Percentiles rank a stretch among this genome's conserved stretches.
Conservation (phyloP, 2,888 invertebrate genomes). For the Rhynchonema sp. region DNA sequence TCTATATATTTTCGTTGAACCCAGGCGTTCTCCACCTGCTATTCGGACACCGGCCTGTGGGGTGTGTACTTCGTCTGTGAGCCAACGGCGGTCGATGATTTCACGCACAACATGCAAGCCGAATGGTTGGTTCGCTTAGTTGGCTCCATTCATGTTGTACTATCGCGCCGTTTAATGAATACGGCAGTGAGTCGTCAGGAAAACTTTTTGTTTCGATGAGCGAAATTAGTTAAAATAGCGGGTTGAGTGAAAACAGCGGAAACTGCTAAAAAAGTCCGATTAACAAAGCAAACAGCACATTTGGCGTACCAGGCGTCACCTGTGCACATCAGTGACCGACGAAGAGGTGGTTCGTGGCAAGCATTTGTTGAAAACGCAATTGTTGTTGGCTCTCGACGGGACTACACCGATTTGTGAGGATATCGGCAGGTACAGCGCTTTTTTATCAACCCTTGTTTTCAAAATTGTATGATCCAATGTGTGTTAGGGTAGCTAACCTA, state of each 20-base stretch:
- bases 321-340: constrained; percentile 70
- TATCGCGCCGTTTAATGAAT: no score
- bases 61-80: constrained; percentile 71
- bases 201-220: no score
- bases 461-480: no score
- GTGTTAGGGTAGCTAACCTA: no score
- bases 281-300: no score
- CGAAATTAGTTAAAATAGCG: no score
- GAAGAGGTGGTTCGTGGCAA: constrained; percentile 83
- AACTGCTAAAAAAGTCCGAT: no score
- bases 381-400: constrained; percentile 83
- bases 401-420: constrained; percentile 97
- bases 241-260: no score
- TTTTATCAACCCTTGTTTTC: no score
- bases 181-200: no score
- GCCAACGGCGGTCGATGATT: constrained; percentile 30
- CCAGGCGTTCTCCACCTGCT: constrained; percentile 95
- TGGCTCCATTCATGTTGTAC: no score
- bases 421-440: constrained; percentile 61
- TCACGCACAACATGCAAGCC: constrained; percentile 5
- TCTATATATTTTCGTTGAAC: no score
- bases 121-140: constrained; percentile 14
- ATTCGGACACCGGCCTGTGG: constrained; percentile 97
- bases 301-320: constrained; percentile 26
- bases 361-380: constrained; percentile 81